phyloP scores from a whole-genome alignment of 2,113 vertebrate genomes.

The Emydura subglobosa region DNA sequence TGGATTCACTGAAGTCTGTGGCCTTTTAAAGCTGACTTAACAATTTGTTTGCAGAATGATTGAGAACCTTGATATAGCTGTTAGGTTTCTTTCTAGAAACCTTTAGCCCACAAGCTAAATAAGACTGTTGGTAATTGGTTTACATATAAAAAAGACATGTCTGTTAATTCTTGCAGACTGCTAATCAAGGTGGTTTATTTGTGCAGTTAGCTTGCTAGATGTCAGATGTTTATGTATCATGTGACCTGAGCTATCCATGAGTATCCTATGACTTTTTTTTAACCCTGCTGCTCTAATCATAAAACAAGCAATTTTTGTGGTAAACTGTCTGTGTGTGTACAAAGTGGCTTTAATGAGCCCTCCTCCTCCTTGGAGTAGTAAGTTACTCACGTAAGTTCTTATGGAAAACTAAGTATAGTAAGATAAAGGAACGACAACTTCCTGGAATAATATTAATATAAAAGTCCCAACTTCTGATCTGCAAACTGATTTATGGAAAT shows the following conservation, averaged over 20 bases:
- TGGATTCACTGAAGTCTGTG: constrained; percentile 48
- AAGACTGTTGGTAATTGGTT: constrained; percentile 69
- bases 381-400: constrained; percentile 15
- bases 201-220: constrained; percentile 57
- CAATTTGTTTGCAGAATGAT: constrained; percentile 26
- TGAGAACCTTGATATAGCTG: no score
- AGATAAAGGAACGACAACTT: neutral
- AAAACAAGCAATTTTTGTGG: constrained; percentile 18
- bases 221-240: constrained; percentile 65
- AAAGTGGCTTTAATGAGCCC: neutral
- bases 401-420: neutral
- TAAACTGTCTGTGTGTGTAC: neutral
- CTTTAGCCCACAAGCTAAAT: constrained; percentile 65
- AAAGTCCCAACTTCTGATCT: neutral
- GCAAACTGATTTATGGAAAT: neutral
- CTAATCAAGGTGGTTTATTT: constrained; percentile 2
- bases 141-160: constrained; percentile 55
- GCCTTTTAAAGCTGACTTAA: constrained; percentile 60
- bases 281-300: constrained; percentile 67
- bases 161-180: constrained; percentile 66
- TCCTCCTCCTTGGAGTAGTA: neutral
- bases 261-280: constrained; percentile 64
- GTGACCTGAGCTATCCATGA: constrained; percentile 61
- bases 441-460: neutral
- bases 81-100: constrained; percentile 72